phyloP scores from a whole-genome alignment of 64 coral and sea anemone species.

The Montipora capricornis region DNA sequence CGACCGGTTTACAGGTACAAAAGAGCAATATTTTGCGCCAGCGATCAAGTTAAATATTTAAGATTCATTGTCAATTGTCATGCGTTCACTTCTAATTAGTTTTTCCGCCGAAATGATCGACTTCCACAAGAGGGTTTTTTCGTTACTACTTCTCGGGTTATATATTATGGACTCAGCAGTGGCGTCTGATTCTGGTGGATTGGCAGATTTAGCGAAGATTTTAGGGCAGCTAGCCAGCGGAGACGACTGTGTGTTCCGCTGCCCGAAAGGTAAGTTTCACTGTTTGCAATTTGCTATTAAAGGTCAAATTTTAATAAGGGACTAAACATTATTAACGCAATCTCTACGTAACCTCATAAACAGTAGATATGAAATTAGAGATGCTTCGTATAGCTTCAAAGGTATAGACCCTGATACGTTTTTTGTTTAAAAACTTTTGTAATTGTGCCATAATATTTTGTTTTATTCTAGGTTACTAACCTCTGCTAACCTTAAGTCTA shows the following conservation, averaged over 20 bases:
- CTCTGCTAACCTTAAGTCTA: accelerated
- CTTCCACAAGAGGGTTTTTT: neutral
- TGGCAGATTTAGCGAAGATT: conserved; percentile 71
- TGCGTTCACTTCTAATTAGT: neutral
- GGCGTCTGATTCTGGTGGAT: conserved; percentile 5
- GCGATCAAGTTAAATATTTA: neutral
- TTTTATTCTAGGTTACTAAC: no score
- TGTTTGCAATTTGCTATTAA: no score
- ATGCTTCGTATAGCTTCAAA: no score
- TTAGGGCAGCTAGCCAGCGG: conserved; percentile 60
- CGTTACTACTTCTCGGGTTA: neutral
- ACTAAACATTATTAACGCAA: no score
- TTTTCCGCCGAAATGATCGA: neutral
- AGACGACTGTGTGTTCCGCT: conserved; percentile 55
- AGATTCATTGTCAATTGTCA: neutral
- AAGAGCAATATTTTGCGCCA: conserved; percentile 3
- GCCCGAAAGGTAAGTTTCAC: conserved; percentile 37
- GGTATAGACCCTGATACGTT: no score
- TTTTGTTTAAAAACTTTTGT: no score
- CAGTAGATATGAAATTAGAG: no score
- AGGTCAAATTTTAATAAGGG: no score
- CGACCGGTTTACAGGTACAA: neutral
- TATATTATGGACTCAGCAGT: conserved; percentile 8
- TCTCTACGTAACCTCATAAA: no score
- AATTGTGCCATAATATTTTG: no score